These are phyloP conservation scores for Phengaris arion DNA, from an alignment of 2,888 invertebrate genomes.

Conservation along the genomic window DNA sequence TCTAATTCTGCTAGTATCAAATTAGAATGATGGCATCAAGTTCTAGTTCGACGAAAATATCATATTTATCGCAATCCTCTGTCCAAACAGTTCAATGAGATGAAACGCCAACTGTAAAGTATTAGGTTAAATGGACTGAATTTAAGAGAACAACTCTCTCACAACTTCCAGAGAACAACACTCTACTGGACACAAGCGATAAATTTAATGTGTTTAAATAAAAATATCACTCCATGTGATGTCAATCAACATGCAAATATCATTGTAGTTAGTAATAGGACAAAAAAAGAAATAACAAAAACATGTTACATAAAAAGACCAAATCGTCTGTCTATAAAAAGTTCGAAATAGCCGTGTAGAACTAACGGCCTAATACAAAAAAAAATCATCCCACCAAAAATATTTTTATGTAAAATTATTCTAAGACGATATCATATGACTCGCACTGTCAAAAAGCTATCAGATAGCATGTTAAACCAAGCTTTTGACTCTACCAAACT, in stretches of 20 bases:
- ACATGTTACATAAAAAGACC: slow-evolving; percentile 1
- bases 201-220: too few species aligned
- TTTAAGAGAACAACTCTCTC: too few species aligned
- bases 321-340: neutral
- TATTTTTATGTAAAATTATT: too few species aligned
- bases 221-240: neutral
- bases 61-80: neutral
- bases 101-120: too few species aligned
- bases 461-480: too few species aligned
- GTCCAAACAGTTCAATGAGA: too few species aligned
- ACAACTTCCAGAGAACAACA: too few species aligned
- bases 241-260: neutral
- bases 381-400: neutral
- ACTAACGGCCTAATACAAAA: neutral
- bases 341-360: neutral
- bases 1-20: neutral
- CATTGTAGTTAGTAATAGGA: neutral
- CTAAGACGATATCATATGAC: too few species aligned
- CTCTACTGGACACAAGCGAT: neutral
- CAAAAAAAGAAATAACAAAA: neutral
- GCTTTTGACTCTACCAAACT: too few species aligned
- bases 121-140: too few species aligned
- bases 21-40: neutral
- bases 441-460: too few species aligned
- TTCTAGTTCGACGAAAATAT: neutral